Evolutionary conservation across 2,888 invertebrate genomes (phyloP).

Genomic region (Drosophila ustulata): DNA sequence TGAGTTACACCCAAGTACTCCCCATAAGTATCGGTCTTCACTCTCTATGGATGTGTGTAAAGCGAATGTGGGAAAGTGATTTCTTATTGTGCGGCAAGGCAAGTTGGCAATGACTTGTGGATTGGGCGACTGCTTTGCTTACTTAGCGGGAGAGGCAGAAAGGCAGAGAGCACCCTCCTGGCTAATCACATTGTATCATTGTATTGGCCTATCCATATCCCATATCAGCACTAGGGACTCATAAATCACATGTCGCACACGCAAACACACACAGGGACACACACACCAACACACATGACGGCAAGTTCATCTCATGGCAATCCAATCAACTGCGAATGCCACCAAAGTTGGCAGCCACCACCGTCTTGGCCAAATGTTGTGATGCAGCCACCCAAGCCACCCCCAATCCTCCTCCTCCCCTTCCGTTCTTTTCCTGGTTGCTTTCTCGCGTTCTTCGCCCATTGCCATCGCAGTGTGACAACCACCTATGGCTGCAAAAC

Average conservation of each 20-base stretch:
- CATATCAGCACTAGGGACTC: conserved; percentile 73
- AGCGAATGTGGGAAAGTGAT: conserved; percentile 14
- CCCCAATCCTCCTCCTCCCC: conserved; percentile 1
- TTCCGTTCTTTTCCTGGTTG: neutral
- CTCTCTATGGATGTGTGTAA: neutral
- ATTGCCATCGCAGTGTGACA: conserved; percentile 2
- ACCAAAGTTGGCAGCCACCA: conserved; percentile 73
- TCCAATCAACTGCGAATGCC: conserved; percentile 77
- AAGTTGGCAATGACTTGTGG: conserved; percentile 22
- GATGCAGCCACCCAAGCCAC: conserved; percentile 8
- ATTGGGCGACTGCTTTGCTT: conserved; percentile 17
- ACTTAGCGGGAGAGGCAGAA: conserved; percentile 3
- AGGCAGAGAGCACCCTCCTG: conserved; percentile 45
- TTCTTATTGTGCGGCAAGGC: neutral
- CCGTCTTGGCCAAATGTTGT: conserved; percentile 58
- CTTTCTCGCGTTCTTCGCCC: neutral
- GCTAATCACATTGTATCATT: conserved; percentile 59
- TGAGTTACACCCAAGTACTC: too few relatives aligned
- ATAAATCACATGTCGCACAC: conserved; percentile 69
- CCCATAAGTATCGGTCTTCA: neutral
- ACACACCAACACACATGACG: conserved; percentile 16
- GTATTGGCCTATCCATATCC: conserved; percentile 51
- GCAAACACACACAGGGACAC: conserved; percentile 38
- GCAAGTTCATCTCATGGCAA: conserved; percentile 73
- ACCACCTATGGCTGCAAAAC: conserved; percentile 59